phyloP scores from a whole-genome alignment of 2,888 invertebrate genomes.

The Himalopsyche kuldschensis region DNA sequence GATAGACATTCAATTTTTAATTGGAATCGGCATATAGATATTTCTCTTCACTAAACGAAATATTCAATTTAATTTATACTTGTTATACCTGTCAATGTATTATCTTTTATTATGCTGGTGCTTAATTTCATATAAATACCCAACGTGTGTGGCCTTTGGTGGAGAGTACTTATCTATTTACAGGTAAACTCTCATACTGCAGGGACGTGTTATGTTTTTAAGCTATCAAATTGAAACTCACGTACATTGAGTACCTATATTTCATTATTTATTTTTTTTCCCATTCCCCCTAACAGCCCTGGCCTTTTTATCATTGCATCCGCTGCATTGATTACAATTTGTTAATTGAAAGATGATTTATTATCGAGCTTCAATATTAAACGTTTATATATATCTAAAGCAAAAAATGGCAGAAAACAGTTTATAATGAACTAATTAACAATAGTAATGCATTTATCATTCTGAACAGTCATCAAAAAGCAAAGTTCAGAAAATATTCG shows the following conservation, averaged over 20 bases:
- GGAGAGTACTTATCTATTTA: background rate
- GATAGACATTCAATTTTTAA: slow-evolving; percentile 27
- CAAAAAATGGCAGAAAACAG: too few species aligned
- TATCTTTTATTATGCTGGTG: slow-evolving; percentile 35
- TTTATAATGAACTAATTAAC: too few species aligned
- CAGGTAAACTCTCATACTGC: background rate
- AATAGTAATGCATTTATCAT: too few species aligned
- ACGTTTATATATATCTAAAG: too few species aligned
- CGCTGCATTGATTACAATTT: too few species aligned
- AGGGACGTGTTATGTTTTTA: slow-evolving; percentile 12
- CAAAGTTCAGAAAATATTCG: too few species aligned
- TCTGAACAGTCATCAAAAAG: too few species aligned
- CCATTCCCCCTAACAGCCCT: too few species aligned
- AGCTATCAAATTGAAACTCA: slow-evolving; percentile 15
- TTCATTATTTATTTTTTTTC: slow-evolving; percentile 7
- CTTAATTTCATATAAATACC: slow-evolving; percentile 29
- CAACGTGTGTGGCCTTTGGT: slow-evolving; percentile 34
- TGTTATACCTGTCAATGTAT: slow-evolving; percentile 35
- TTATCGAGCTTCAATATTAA: too few species aligned
- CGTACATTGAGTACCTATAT: background rate
- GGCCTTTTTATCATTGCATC: too few species aligned
- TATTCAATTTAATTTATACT: slow-evolving; percentile 37
- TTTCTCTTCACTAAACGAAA: slow-evolving; percentile 17
- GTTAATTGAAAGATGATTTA: too few species aligned
- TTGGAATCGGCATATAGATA: slow-evolving; percentile 24